A percentile compares a stretch with the other conserved stretches of the same genome.
Conservation (phyloP, 2,888 invertebrate species). For the Unio pictorum region DNA sequence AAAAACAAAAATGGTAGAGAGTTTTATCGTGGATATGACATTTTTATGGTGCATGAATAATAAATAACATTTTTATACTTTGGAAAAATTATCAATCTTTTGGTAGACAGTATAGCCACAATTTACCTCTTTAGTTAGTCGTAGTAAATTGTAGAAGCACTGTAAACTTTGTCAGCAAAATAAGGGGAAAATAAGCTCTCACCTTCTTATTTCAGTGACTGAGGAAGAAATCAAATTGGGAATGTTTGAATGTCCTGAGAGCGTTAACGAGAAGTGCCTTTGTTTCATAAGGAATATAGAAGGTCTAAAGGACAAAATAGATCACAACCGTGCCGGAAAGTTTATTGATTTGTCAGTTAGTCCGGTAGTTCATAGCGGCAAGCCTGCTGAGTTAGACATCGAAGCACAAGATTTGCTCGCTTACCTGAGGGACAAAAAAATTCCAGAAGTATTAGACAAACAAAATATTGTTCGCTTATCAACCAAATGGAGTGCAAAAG, state of each 20-base stretch:
- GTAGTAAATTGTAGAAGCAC: too few species aligned
- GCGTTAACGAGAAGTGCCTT: conserved; percentile 36
- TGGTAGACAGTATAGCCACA: too few species aligned
- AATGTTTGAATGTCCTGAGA: conserved; percentile 21
- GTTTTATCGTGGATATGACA: too few species aligned
- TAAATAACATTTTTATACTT: too few species aligned
- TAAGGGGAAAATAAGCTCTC: too few species aligned
- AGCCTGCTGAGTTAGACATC: conserved; percentile 21
- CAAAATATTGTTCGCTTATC: conserved; percentile 33
- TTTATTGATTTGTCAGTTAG: conserved; percentile 21
- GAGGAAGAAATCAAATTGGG: conserved; percentile 44
- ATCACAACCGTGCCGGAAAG: conserved; percentile 27
- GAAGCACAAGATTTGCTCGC: conserved; percentile 36
- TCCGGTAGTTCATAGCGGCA: neutral
- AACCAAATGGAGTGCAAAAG: conserved; percentile 34
- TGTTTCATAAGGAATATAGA: conserved; percentile 42
- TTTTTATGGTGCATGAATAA: too few species aligned
- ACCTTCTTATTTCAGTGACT: conserved; percentile 32
- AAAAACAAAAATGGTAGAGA: too few species aligned
- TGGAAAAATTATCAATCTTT: too few species aligned
- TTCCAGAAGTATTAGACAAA: conserved; percentile 19
- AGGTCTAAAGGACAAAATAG: conserved; percentile 29
- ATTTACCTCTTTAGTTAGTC: too few species aligned
- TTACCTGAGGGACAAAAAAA: conserved; percentile 27
- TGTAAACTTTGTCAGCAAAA: too few species aligned